These are phyloP conservation scores for Polypedilum vanderplanki DNA, from an alignment of 1,140 invertebrate species.

Conservation along the genomic window DNA sequence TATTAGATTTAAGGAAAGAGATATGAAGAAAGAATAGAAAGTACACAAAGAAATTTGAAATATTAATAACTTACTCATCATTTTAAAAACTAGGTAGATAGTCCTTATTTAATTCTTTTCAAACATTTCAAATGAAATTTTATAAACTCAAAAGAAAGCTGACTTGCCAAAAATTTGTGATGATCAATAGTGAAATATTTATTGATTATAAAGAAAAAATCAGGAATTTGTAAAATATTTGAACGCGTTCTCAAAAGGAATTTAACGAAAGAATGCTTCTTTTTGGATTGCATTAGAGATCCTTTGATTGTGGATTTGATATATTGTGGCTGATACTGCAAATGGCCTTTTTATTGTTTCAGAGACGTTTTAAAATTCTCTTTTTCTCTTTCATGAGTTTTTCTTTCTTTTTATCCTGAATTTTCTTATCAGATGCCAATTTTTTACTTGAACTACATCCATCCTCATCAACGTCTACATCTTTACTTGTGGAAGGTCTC, in stretches of 20 bases:
- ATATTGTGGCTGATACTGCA: background rate
- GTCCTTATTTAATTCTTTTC: no score
- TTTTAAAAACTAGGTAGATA: no score
- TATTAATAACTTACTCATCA: background rate
- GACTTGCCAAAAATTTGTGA: no score
- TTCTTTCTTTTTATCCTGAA: slow-evolving; percentile 66
- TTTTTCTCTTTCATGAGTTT: slow-evolving; percentile 78
- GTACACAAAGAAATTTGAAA: background rate
- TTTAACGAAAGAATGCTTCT: background rate
- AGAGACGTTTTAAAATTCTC: slow-evolving; percentile 80
- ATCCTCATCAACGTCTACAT: slow-evolving; percentile 37
- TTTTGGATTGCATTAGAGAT: slow-evolving; percentile 15
- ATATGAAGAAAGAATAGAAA: background rate
- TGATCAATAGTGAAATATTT: no score
- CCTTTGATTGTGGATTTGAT: background rate
- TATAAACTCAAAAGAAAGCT: no score
- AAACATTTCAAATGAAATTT: no score
- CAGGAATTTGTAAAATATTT: no score
- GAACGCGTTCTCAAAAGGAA: background rate
- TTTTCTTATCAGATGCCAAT: slow-evolving; percentile 72
- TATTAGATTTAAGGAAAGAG: no score
- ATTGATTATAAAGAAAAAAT: no score
- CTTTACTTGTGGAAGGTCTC: slow-evolving; percentile 43
- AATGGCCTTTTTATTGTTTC: slow-evolving; percentile 42
- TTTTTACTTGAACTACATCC: slow-evolving; percentile 72